Base-by-base conservation (phyloP, 2,113 vertebrate genomes). In the Gambusia affinis region DNA sequence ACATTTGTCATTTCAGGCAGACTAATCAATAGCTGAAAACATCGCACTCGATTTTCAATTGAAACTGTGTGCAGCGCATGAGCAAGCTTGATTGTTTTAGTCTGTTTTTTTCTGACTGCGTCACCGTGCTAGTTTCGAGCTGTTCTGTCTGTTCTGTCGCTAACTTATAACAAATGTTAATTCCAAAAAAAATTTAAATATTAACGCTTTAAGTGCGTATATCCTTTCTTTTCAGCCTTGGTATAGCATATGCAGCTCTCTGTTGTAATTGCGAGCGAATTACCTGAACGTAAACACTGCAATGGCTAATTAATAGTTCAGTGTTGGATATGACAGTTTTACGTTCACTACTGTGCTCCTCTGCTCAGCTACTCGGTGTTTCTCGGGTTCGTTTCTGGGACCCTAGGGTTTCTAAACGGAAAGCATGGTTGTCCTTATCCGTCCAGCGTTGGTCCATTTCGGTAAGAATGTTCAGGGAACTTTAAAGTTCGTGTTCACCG, bases 71-170 rank as follows among this genome's bases (percentile, higher is more conserved):
- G 1, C 27, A 0, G 30, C 2, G 4, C 3, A 0, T 22, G 0
- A 86, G 67, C 27, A 35, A 8, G 0, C n/a, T 92, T 8, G 91
- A 94, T 88, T 94, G n/a, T 0, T 89, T 66, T 19, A 1, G 93
- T 24, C 94, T 95, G 68, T 6, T 1, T 0, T 1, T 10, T 4
- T 10, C 17, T 14, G 0, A 0, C 14, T 30, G 88, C 93, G 94
- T 92, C 92, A 92, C 33, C 33, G 33, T 8, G 33, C 33, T 35
- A 35, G 33, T 35, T 35, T 35, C 33, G 33, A 35, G 33, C 33
- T 35, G 33, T 35, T 35, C 51, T n/a, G 22, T 10, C 33, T 35
- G 33, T 35, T 35, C 51, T n/a, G 22, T 10, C 22, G 19, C 51
- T n/a, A 57, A 8, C 22, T 57, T n/a, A n/a, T 11, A 3, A 57